phyloP scores from a whole-genome alignment of 2,797 vertebrate species.

The Crotalus adamanteus region DNA sequence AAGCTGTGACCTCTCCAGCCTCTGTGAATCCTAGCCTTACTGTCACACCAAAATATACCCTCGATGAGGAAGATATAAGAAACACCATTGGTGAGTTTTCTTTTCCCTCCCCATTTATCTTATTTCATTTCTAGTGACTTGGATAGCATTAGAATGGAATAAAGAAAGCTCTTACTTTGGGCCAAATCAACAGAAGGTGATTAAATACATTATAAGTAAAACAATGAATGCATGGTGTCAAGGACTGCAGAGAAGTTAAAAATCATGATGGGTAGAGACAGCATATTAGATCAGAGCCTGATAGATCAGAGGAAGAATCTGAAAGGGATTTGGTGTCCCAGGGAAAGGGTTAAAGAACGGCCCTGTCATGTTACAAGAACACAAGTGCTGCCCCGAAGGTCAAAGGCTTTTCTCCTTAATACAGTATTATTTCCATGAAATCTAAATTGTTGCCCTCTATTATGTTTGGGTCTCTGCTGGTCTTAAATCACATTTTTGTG shows the following conservation, averaged over 20 bases:
- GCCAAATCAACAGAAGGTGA: too few relatives aligned
- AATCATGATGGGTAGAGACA: neutral
- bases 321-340: neutral
- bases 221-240: neutral
- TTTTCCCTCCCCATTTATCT: neutral
- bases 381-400: neutral
- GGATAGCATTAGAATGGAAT: neutral
- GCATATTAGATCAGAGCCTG: neutral
- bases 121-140: rapidly evolving
- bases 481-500: neutral
- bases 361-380: neutral
- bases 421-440: neutral
- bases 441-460: neutral
- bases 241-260: neutral
- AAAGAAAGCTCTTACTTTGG: neutral
- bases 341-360: neutral
- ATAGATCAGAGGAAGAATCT: neutral
- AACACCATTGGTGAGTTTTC: constrained; percentile 75
- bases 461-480: neutral
- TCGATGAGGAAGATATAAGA: constrained; percentile 75
- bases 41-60: constrained; percentile 54
- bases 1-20: neutral
- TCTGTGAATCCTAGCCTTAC: constrained; percentile 17
- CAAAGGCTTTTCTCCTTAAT: neutral
- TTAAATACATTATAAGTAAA: neutral